A percentile compares a stretch with the other conserved stretches of the same genome.
Conservation (phyloP, 1,140 invertebrate genomes). For the Sitobion miscanthi region DNA sequence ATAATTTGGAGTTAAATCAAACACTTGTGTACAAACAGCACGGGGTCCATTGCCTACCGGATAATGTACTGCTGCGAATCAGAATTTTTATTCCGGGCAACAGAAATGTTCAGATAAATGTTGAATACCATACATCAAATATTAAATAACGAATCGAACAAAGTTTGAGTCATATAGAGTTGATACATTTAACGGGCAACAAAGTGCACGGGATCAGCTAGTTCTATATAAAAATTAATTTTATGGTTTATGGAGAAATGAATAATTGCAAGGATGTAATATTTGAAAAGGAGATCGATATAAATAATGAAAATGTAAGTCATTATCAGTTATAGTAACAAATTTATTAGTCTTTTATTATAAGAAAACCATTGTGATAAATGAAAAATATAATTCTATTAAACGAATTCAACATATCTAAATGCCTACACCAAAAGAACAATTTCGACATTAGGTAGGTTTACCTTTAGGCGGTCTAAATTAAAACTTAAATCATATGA, state of each 20-base stretch:
- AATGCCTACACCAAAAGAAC: conserved; percentile 47
- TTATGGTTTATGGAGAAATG: background rate
- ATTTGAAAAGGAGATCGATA: background rate
- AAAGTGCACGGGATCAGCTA: too few relatives aligned
- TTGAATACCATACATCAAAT: too few relatives aligned
- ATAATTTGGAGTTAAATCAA: too few relatives aligned
- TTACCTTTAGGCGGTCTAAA: background rate
- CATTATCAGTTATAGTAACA: conserved; percentile 17
- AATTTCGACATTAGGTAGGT: background rate
- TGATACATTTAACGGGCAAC: too few relatives aligned
- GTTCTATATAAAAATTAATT: background rate
- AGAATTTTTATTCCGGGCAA: too few relatives aligned
- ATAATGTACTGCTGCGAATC: too few relatives aligned
- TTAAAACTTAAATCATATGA: conserved; percentile 28
- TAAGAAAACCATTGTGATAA: conserved; percentile 36
- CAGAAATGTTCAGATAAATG: too few relatives aligned
- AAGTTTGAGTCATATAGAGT: too few relatives aligned
- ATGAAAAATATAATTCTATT: conserved; percentile 32
- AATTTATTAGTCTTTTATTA: conserved; percentile 49
- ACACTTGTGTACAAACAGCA: too few relatives aligned
- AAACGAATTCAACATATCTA: conserved; percentile 24
- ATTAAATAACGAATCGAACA: too few relatives aligned
- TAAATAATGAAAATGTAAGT: background rate
- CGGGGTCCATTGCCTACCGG: too few relatives aligned
- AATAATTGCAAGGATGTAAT: background rate